Evolutionary conservation across 37 sponge, comb jelly and placozoan genomes (phyloP), one percentile per base, ranked within the genome.

Genomic region (Ephydatia muelleri): DNA sequence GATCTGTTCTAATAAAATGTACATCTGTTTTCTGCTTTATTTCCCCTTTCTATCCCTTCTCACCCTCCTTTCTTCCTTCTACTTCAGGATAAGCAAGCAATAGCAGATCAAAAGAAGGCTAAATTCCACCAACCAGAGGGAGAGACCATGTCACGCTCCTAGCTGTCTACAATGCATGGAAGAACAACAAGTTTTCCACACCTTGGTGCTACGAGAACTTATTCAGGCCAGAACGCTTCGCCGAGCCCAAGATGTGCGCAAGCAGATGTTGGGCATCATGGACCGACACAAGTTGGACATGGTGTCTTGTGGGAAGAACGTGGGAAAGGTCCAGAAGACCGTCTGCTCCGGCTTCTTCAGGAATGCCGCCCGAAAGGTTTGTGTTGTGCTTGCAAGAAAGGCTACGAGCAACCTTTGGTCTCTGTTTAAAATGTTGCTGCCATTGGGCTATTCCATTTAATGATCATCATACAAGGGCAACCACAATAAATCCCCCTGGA

Each of bases 261-360:
- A 96, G 65, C 99, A 98, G 81, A 92, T 98, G 95, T 70, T 98
- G 76, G 99, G 99, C 12, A 98, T 98, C n/a, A 98, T 98, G 99
- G 99, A 98, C 82, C 57, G 93, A 48, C 99, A 98, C 82, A 98
- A 98, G 83, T 77, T 98, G 43, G 99, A 98, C 69, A 93, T 98
- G 67, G 95, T 98, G 69, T 89, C 95, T 2, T 98, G 96, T 86
- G 93, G 95, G 43, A 94, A 92, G 79, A 87, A 64, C 78, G 93
- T 92, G n/a, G 72, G 90, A 2, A 89, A 91, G 68, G 95, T 98
- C 0, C 99, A 98, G 86, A 98, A 91, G 77, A 87, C 99, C n/a
- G 88, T 98, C 69, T 90, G 91, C 68, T 90, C 91, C n/a, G 99
- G 99, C 0, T 96, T 95, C 81, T 98, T 98, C 89, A 90, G 96